Evolutionary conservation across 1,140 invertebrate species (phyloP).

Genomic region (Drosophila neocordata): DNA sequence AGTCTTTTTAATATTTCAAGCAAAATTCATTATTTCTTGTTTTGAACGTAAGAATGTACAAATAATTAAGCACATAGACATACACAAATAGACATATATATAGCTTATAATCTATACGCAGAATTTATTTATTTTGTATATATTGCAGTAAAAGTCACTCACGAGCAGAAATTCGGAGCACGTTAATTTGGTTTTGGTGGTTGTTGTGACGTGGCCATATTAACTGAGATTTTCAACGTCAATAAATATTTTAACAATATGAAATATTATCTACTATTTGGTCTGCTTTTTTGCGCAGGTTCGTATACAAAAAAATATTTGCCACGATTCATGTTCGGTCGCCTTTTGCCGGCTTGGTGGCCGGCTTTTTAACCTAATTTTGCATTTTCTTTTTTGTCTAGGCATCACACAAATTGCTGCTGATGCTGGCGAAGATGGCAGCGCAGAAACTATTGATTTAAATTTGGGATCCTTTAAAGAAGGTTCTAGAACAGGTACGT

Average conservation of each 20-base stretch:
- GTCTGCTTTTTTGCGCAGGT: conserved; percentile 84
- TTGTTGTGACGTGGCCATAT: conserved; percentile 67
- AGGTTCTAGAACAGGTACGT: conserved; percentile 91
- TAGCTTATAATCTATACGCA: neutral
- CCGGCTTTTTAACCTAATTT: conserved; percentile 70
- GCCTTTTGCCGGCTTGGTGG: conserved; percentile 1
- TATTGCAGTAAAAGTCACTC: conserved; percentile 25
- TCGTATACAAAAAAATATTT: conserved; percentile 34
- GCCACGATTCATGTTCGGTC: conserved; percentile 37
- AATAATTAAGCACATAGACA: neutral
- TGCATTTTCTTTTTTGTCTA: conserved; percentile 45
- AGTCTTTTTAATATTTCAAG: no score
- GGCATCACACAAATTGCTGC: conserved; percentile 79
- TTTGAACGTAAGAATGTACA: neutral
- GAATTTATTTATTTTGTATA: conserved; percentile 8
- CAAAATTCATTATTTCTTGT: neutral
- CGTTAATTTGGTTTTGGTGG: conserved; percentile 9
- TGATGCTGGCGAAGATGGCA: conserved; percentile 82
- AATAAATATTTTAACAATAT: conserved; percentile 74
- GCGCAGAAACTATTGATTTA: conserved; percentile 86
- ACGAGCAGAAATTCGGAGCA: conserved; percentile 15
- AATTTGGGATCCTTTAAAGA: conserved; percentile 92
- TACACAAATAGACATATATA: neutral
- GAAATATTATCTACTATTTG: conserved; percentile 84
- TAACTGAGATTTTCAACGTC: conserved; percentile 23